Evolutionary conservation across 2,797 vertebrate genomes (phyloP).

Genomic region (Arnoldichthys spilopterus): DNA sequence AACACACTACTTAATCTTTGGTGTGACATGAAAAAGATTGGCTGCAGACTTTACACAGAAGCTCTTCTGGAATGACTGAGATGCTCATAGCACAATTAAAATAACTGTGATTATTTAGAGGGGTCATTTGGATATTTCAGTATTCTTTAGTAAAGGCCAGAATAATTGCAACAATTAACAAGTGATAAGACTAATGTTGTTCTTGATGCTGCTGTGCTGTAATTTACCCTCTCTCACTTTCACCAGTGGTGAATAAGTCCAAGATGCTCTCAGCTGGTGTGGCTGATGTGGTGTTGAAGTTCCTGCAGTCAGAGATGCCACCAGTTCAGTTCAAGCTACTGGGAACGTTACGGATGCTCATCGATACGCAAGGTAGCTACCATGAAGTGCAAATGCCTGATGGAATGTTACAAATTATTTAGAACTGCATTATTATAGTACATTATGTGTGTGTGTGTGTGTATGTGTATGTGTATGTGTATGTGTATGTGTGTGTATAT

Average conservation of each 20-base stretch:
- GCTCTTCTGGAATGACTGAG: background rate
- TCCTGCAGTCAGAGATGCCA: conserved; percentile 97
- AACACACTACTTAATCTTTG: too few relatives aligned
- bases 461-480: too few relatives aligned
- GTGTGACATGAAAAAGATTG: too few relatives aligned
- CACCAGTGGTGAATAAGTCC: conserved; percentile 94
- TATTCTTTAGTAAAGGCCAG: background rate
- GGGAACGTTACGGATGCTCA: conserved; percentile 97
- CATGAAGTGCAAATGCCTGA: background rate
- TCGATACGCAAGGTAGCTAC: conserved; percentile 92
- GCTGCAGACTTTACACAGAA: too few relatives aligned
- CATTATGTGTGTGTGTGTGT: too few relatives aligned
- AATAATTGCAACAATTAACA: background rate
- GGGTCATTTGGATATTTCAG: background rate
- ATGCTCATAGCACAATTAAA: background rate
- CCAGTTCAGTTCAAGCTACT: conserved; percentile 98
- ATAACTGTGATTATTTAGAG: too few relatives aligned
- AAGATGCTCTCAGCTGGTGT: conserved; percentile 97
- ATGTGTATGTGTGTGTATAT: background rate
- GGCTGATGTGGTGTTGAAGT: conserved; percentile 93
- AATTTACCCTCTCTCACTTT: background rate
- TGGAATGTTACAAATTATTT: background rate
- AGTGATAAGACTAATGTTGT: too few relatives aligned
- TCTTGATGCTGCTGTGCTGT: background rate
- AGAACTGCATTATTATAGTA: background rate